A percentile compares a stretch with the other conserved stretches of the same genome.
phyloP scores from a whole-genome alignment of 1,140 invertebrate genomes.

The Ruditapes philippinarum region DNA sequence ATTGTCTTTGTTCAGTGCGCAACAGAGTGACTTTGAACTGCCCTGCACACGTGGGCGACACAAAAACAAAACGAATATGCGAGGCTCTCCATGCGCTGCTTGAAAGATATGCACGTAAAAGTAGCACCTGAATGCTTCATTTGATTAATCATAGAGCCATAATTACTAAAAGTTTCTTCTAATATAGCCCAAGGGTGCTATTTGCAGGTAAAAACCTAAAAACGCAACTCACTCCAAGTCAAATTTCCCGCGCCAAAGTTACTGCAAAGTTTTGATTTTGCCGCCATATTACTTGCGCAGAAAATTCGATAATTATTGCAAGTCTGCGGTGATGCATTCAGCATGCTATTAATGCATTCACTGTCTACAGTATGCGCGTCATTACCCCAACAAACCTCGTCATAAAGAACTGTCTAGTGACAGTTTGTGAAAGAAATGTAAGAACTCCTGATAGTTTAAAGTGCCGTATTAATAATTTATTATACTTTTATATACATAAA shows the following conservation, averaged over 20 bases:
- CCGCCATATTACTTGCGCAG: slow-evolving; percentile 55
- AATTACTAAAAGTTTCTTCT: slow-evolving; percentile 13
- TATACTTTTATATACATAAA: no score
- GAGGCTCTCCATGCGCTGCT: neutral
- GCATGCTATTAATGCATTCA: slow-evolving; percentile 21
- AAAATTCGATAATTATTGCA: slow-evolving; percentile 61
- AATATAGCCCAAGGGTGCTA: neutral
- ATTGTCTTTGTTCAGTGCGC: slow-evolving; percentile 42
- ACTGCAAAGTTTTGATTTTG: slow-evolving; percentile 55
- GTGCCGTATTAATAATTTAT: no score
- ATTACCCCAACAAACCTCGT: slow-evolving; percentile 5
- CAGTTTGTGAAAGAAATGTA: neutral
- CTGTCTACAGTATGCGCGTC: slow-evolving; percentile 33
- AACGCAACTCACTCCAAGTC: slow-evolving; percentile 34
- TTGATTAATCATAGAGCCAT: slow-evolving; percentile 24
- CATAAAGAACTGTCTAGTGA: slow-evolving; percentile 10
- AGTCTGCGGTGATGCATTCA: slow-evolving; percentile 34
- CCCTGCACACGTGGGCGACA: slow-evolving; percentile 27
- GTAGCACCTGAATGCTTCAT: slow-evolving; percentile 31
- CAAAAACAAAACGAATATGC: slow-evolving; percentile 31
- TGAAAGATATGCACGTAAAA: slow-evolving; percentile 6
- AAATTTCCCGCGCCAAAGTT: slow-evolving; percentile 59
- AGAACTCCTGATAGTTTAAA: neutral
- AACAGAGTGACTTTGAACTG: slow-evolving; percentile 24
- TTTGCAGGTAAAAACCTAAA: slow-evolving; percentile 33